Conservation (phyloP, 2,888 invertebrate species). For the Neoascia interrupta region DNA sequence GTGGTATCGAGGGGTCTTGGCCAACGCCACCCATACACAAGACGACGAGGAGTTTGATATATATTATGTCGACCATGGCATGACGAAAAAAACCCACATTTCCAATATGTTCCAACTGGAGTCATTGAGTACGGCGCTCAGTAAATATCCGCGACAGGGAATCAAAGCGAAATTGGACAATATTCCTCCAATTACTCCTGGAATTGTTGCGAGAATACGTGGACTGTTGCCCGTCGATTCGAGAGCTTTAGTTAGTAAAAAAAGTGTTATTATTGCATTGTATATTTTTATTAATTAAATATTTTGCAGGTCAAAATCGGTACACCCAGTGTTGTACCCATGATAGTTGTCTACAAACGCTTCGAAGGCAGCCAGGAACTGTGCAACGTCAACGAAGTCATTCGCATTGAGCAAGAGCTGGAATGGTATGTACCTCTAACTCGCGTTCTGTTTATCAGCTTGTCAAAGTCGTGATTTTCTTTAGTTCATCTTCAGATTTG, state of each 20-base stretch:
- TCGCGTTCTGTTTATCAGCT: background rate
- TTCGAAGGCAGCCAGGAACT: slow-evolving; percentile 83
- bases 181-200: slow-evolving; percentile 81
- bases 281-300: background rate
- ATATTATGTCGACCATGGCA: slow-evolving; percentile 82
- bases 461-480: background rate
- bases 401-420: slow-evolving; percentile 83
- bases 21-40: slow-evolving; percentile 31
- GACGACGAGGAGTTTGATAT: slow-evolving; percentile 79
- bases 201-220: slow-evolving; percentile 82
- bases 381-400: slow-evolving; percentile 86
- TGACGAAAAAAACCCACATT: slow-evolving; percentile 79
- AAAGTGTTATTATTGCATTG: slow-evolving; percentile 4
- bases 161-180: slow-evolving; percentile 82
- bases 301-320: slow-evolving; percentile 77
- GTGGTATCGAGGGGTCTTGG: slow-evolving; percentile 81
- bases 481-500: slow-evolving; percentile 52
- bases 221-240: slow-evolving; percentile 81
- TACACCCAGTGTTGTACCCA: slow-evolving; percentile 77
- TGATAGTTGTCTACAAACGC: slow-evolving; percentile 87
- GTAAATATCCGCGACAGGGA: slow-evolving; percentile 82
- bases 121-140: slow-evolving; percentile 81
- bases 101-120: slow-evolving; percentile 80
- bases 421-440: slow-evolving; percentile 75
- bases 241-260: slow-evolving; percentile 77